These are phyloP conservation scores for Oxytorus armatus DNA, from an alignment of 2,888 invertebrate species.

Conservation along the genomic window DNA sequence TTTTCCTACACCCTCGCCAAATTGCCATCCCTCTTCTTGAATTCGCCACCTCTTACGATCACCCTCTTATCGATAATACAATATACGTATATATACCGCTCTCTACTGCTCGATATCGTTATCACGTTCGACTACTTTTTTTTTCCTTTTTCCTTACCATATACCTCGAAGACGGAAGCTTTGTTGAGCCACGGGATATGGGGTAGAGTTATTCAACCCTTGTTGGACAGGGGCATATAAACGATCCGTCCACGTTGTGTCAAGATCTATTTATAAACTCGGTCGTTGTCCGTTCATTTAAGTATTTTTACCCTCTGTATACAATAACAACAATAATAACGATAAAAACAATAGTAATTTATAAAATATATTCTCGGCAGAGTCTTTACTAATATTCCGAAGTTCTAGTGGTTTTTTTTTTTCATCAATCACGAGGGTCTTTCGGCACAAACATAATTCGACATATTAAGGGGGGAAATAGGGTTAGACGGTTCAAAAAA, in stretches of 20 bases:
- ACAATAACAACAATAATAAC: constrained; percentile 4
- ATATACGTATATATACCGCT: not conserved
- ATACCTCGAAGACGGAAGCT: constrained; percentile 27
- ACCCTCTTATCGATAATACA: not conserved
- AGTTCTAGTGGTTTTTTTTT: no score
- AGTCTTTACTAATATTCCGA: no score
- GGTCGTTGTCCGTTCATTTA: constrained; percentile 13
- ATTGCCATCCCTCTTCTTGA: no score
- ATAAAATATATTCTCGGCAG: not conserved
- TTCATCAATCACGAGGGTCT: no score
- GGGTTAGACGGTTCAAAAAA: no score
- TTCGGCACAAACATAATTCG: no score
- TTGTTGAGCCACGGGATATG: constrained; percentile 17
- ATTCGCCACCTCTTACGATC: no score
- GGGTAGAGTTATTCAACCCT: constrained; percentile 27
- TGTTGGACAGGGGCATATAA: constrained; percentile 1
- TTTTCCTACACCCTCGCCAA: no score
- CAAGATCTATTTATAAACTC: constrained; percentile 49
- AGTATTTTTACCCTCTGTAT: constrained; percentile 18
- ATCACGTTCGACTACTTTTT: constrained; percentile 9
- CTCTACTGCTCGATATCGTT: constrained; percentile 26
- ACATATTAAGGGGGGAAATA: no score
- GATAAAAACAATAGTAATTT: constrained; percentile 10
- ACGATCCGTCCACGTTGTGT: not conserved
- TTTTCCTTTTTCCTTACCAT: constrained; percentile 7